phyloP scores from a whole-genome alignment of 2,113 vertebrate species.

The Hystrix brachyura region DNA sequence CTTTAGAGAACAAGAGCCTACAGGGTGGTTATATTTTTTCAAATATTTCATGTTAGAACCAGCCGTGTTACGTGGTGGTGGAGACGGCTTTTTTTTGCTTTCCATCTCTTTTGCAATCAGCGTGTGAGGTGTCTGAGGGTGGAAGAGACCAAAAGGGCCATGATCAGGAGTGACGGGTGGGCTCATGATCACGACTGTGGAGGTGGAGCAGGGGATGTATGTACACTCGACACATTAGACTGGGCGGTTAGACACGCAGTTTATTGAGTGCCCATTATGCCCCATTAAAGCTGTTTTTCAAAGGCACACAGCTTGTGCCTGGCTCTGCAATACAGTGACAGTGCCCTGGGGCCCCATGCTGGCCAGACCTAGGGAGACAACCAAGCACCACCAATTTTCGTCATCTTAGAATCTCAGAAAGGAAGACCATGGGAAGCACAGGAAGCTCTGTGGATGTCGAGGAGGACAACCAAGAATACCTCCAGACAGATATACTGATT shows the following conservation, averaged over 20 bases:
- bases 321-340: background rate
- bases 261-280: background rate
- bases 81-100: background rate
- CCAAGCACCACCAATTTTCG: background rate
- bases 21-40: background rate
- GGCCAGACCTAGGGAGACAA: background rate
- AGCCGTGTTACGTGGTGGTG: background rate
- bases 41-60: too few species aligned
- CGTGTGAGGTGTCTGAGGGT: background rate
- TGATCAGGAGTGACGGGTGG: too few species aligned
- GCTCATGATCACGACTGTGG: too few species aligned
- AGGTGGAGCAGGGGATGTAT: background rate
- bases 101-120: background rate
- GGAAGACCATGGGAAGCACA: background rate
- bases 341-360: background rate
- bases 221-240: background rate
- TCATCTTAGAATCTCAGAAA: background rate
- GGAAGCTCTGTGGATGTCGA: background rate
- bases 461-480: background rate
- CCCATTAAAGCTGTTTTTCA: background rate
- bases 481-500: slow-evolving; percentile 69
- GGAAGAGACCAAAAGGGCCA: background rate
- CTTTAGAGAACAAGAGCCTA: background rate
- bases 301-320: background rate
- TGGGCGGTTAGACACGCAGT: background rate